Evolutionary conservation across 2,113 vertebrate genomes (phyloP).

Genomic region (Thalassoma bifasciatum): DNA sequence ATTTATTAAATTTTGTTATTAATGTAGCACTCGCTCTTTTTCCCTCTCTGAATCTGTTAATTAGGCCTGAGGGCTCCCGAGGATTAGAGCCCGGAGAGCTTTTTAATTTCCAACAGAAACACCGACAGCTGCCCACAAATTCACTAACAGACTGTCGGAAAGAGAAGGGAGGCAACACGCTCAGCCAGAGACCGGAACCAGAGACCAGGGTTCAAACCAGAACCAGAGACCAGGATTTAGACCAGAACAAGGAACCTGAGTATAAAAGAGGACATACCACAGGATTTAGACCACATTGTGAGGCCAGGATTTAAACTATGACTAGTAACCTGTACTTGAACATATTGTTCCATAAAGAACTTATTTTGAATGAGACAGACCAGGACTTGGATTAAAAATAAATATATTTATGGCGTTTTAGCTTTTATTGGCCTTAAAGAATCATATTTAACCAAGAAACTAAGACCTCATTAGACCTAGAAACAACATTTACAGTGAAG

Average conservation of each 20-base stretch:
- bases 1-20: constrained; percentile 63
- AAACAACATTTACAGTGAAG: too few species aligned
- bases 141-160: constrained; percentile 19
- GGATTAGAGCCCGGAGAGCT: constrained; percentile 61
- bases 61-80: constrained; percentile 49
- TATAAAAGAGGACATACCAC: too few species aligned
- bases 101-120: constrained; percentile 68
- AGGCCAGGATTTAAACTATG: too few species aligned
- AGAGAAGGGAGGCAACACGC: background rate
- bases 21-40: constrained; percentile 56
- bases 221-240: background rate
- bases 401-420: background rate
- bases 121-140: constrained; percentile 61
- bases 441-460: too few species aligned
- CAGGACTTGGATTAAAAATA: background rate
- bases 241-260: background rate
- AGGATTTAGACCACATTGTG: too few species aligned
- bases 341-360: too few species aligned
- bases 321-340: too few species aligned
- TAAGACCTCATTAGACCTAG: too few species aligned
- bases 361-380: too few species aligned
- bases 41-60: constrained; percentile 55
- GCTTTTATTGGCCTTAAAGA: too few species aligned
- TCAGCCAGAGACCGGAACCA: background rate
- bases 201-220: too few species aligned